Evolutionary conservation across 2,888 invertebrate genomes (phyloP).

Genomic region (Hypomecis punctinalis): DNA sequence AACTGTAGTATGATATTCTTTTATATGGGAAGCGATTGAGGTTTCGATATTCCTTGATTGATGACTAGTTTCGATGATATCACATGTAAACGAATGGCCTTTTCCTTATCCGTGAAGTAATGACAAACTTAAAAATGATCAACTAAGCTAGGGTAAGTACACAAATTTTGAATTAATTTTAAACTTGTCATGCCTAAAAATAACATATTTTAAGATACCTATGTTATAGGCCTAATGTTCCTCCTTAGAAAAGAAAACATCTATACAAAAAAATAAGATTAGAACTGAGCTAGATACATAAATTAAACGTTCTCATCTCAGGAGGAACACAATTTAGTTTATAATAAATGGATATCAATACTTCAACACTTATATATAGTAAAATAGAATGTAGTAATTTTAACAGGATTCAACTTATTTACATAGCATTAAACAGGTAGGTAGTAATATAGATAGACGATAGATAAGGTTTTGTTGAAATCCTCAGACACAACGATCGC

Average conservation of each 20-base stretch:
- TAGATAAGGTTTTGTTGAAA: conserved; percentile 25
- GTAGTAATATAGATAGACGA: conserved; percentile 27
- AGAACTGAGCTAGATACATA: conserved; percentile 25
- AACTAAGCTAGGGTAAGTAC: conserved; percentile 29
- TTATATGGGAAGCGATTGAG: conserved; percentile 6
- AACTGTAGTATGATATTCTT: conserved; percentile 3
- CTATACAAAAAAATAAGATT: conserved; percentile 12
- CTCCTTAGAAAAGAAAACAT: conserved; percentile 62
- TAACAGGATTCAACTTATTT: conserved; percentile 84
- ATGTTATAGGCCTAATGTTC: conserved; percentile 71
- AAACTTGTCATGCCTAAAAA: conserved; percentile 58
- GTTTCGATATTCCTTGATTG: conserved; percentile 32
- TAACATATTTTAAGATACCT: conserved; percentile 58
- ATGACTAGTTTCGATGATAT: conserved; percentile 70
- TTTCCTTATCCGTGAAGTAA: conserved; percentile 40
- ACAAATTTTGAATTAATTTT: conserved; percentile 25
- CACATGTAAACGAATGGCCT: conserved; percentile 48
- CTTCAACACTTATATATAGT: conserved; percentile 82
- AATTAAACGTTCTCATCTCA: conserved; percentile 52
- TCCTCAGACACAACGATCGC: conserved; percentile 20
- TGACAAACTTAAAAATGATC: conserved; percentile 36
- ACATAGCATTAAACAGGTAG: conserved; percentile 56
- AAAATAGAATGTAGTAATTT: conserved; percentile 84
- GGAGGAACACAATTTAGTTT: conserved; percentile 67
- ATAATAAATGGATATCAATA: conserved; percentile 78